Evolutionary conservation across 2,888 invertebrate genomes (phyloP).

Genomic region (Drosophila quasianomalipes): DNA sequence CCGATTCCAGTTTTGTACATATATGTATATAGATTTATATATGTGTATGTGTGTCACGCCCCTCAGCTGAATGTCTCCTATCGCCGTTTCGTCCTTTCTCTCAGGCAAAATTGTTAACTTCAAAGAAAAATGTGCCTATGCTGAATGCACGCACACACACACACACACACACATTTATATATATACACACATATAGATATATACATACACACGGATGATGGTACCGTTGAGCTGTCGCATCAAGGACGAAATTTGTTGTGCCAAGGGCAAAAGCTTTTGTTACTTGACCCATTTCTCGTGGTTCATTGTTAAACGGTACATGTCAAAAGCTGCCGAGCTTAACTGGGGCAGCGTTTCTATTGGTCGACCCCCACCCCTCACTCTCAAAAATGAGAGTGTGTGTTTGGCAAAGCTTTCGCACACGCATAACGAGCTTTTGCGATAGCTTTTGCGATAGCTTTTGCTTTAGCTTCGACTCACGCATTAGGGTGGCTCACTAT

Average conservation of each 20-base stretch:
- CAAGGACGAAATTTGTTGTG: constrained; percentile 61
- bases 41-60: constrained; percentile 8
- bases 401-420: constrained; percentile 9
- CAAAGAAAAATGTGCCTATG: neutral
- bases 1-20: constrained; percentile 20
- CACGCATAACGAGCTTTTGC: constrained; percentile 1
- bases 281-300: constrained; percentile 60
- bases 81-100: neutral
- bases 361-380: constrained; percentile 1
- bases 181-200: neutral
- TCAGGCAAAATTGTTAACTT: neutral
- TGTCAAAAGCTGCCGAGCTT: constrained; percentile 38
- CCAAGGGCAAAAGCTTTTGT: constrained; percentile 51
- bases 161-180: neutral
- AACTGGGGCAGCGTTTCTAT: constrained; percentile 44
- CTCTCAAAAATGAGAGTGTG: neutral
- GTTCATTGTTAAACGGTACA: constrained; percentile 9
- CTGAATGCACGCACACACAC: neutral
- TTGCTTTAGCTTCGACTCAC: neutral
- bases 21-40: neutral
- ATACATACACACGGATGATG: neutral
- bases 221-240: constrained; percentile 21
- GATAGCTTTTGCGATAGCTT: constrained; percentile 9
- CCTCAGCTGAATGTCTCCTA: neutral
- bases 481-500: constrained; percentile 10